A percentile compares a stretch with the other conserved stretches of the same genome.
phyloP scores from a whole-genome alignment of 2,113 vertebrate genomes.

The Neomonachus schauinslandi region DNA sequence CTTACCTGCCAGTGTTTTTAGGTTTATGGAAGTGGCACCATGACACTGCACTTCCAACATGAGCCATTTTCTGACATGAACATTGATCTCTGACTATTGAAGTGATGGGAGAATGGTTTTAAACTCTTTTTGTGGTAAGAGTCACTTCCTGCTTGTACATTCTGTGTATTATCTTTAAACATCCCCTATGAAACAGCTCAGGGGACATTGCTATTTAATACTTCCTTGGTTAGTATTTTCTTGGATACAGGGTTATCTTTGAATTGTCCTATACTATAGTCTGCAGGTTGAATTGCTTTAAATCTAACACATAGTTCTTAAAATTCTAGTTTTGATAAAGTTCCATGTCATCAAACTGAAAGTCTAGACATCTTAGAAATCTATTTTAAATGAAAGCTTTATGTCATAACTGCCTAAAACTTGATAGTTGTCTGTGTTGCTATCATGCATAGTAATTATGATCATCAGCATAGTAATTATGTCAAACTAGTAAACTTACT shows the following conservation, averaged over 20 bases:
- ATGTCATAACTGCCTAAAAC: slow-evolving; percentile 49
- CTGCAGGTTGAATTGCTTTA: slow-evolving; percentile 48
- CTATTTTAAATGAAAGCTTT: slow-evolving; percentile 42
- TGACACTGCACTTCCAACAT: background rate
- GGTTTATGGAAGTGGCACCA: background rate
- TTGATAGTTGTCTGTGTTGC: slow-evolving; percentile 3
- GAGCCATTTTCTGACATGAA: slow-evolving; percentile 23
- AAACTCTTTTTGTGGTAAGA: slow-evolving; percentile 29
- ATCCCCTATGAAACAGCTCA: background rate
- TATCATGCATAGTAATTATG: background rate
- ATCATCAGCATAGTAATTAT: slow-evolving; percentile 26
- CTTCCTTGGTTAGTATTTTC: slow-evolving; percentile 41
- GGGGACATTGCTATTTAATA: background rate
- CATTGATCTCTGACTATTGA: slow-evolving; percentile 1
- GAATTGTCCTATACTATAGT: slow-evolving; percentile 39
- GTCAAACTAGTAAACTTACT: slow-evolving; percentile 50
- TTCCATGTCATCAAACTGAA: slow-evolving; percentile 38
- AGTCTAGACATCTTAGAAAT: slow-evolving; percentile 51
- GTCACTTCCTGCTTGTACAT: slow-evolving; percentile 1
- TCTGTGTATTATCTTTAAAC: background rate
- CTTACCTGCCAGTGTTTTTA: background rate
- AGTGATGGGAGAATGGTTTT: slow-evolving; percentile 3
- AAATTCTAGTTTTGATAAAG: slow-evolving; percentile 65
- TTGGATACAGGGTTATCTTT: slow-evolving; percentile 32
- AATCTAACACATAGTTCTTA: slow-evolving; percentile 9